A percentile compares a stretch with the other conserved stretches of the same genome.
These are phyloP conservation scores for Eupithecia vulgata DNA, from an alignment of 2,888 invertebrate species.

Conservation along the genomic window DNA sequence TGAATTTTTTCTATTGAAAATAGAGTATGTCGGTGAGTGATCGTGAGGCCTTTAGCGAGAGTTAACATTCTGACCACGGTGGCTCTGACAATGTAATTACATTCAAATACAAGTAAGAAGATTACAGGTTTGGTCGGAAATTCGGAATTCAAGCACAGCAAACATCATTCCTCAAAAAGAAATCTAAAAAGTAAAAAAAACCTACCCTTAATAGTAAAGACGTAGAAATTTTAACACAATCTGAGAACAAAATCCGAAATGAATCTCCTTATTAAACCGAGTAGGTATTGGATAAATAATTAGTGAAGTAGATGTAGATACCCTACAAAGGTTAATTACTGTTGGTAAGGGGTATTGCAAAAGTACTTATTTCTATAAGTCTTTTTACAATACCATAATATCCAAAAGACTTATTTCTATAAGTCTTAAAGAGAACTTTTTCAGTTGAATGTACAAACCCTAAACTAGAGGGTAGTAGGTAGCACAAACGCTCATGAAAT, in stretches of 20 bases:
- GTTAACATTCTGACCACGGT: background rate
- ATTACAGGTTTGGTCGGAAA: background rate
- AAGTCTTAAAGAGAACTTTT: background rate
- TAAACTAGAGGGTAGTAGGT: slow-evolving; percentile 19
- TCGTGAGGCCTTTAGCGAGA: background rate
- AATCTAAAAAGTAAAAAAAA: no score
- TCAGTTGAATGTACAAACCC: slow-evolving; percentile 6
- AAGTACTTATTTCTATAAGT: background rate
- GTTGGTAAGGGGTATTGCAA: background rate
- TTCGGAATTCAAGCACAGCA: background rate
- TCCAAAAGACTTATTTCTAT: no score
- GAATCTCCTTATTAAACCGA: no score
- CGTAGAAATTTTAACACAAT: background rate
- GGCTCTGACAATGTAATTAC: background rate
- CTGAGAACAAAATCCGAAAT: background rate
- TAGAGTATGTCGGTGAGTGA: background rate
- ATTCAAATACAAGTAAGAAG: background rate
- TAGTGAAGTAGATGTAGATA: background rate
- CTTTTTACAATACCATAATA: no score
- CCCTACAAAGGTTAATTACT: no score
- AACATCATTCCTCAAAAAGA: background rate
- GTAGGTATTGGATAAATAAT: background rate
- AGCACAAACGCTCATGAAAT: slow-evolving; percentile 40
- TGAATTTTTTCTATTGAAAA: background rate
- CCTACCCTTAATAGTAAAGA: background rate